Conservation (phyloP, 1,140 invertebrate species). For the Hesperophylax magnus region DNA sequence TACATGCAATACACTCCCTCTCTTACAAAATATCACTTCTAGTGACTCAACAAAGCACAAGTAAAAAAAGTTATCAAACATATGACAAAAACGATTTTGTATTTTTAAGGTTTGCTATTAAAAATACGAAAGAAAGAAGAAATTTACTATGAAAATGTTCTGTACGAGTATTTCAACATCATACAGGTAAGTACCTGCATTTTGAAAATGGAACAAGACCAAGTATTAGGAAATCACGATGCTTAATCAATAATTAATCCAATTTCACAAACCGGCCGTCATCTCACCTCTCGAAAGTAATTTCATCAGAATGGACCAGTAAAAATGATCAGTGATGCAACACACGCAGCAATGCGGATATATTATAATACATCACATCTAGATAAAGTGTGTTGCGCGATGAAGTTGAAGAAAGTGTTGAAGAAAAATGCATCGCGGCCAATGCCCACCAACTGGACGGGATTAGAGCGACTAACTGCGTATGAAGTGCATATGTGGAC, state of each 20-base stretch:
- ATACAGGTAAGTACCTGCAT: neutral
- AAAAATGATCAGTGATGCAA: conserved; percentile 31
- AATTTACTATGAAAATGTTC: no score
- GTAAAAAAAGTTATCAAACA: no score
- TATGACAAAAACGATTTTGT: no score
- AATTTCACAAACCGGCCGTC: neutral
- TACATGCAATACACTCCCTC: no score
- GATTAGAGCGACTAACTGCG: neutral
- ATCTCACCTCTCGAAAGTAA: neutral
- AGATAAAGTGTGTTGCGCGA: conserved; percentile 11
- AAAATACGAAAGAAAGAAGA: no score
- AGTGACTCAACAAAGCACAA: no score
- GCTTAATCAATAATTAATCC: neutral
- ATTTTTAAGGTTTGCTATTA: no score
- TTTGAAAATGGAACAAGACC: neutral
- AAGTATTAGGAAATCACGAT: neutral
- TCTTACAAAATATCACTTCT: no score
- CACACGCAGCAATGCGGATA: conserved; percentile 4
- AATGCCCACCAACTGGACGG: neutral
- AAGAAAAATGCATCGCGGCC: conserved; percentile 28
- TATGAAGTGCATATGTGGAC: conserved; percentile 7
- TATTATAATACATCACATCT: neutral
- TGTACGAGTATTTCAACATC: no score
- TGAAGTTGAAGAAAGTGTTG: conserved; percentile 22
- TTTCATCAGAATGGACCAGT: neutral